Conservation (phyloP, 37 sponge, comb jelly and placozoan genomes). For the Amphimedon queenslandica region DNA sequence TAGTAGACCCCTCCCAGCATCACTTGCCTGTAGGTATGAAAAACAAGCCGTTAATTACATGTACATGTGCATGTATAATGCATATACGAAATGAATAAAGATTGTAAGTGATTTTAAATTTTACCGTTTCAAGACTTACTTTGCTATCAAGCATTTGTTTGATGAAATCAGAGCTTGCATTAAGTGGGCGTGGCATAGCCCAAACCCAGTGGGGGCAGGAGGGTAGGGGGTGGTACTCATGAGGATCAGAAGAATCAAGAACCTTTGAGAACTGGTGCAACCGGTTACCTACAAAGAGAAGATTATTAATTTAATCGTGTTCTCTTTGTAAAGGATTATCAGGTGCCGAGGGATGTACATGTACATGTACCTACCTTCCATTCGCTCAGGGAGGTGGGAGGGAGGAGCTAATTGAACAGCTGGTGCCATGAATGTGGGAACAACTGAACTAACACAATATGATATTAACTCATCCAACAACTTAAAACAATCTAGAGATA, state of each 20-base stretch:
- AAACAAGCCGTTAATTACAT: too few relatives aligned
- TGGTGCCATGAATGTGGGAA: slow-evolving; percentile 3
- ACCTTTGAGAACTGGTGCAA: slow-evolving; percentile 73
- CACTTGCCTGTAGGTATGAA: not conserved
- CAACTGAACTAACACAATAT: slow-evolving; percentile 28
- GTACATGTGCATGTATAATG: not conserved
- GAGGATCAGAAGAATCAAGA: slow-evolving; percentile 29
- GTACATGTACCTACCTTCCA: slow-evolving; percentile 63
- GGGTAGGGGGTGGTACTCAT: slow-evolving; percentile 36
- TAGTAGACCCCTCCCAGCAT: slow-evolving; percentile 6
- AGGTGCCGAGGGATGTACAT: too few relatives aligned
- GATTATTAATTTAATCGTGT: not conserved
- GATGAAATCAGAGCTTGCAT: slow-evolving; percentile 14
- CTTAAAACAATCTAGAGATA: slow-evolving; percentile 77
- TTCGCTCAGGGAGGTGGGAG: slow-evolving; percentile 32
- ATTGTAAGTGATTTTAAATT: too few relatives aligned
- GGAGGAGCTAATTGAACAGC: slow-evolving; percentile 1
- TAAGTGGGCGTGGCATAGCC: slow-evolving; percentile 73
- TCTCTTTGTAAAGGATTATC: too few relatives aligned
- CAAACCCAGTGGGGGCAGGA: slow-evolving; percentile 63
- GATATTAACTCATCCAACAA: slow-evolving; percentile 51
- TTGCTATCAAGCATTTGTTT: not conserved
- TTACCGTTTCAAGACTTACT: too few relatives aligned
- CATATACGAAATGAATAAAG: not conserved
- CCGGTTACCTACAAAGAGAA: slow-evolving; percentile 46